These are phyloP conservation scores for Neosilurus hyrtlii DNA, from an alignment of 2,797 vertebrate genomes.

Conservation along the genomic window DNA sequence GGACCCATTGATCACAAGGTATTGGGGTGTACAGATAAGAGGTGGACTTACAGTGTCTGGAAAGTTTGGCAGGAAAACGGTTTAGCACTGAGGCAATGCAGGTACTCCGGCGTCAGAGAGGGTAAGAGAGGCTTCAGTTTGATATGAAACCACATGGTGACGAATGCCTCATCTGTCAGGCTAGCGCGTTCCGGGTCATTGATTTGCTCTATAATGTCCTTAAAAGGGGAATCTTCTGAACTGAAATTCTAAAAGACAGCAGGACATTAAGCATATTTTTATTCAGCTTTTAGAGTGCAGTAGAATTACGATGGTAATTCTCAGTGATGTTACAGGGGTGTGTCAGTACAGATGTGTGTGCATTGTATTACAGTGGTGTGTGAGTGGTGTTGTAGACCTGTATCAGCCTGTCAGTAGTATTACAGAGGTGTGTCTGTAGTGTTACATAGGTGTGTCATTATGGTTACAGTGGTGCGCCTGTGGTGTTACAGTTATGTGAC, in stretches of 20 bases:
- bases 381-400: not conserved
- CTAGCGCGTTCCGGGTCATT: not conserved
- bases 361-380: not conserved
- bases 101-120: slow-evolving; percentile 54
- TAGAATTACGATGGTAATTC: too few relatives aligned
- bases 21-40: not conserved
- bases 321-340: not conserved
- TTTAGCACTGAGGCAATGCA: slow-evolving; percentile 74
- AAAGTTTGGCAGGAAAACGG: slow-evolving; percentile 73
- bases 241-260: slow-evolving; percentile 15
- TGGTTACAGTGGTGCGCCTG: not conserved
- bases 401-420: not conserved
- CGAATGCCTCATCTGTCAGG: slow-evolving; percentile 66
- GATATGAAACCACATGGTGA: slow-evolving; percentile 71
- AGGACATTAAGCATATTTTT: not conserved
- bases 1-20: not conserved
- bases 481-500: not conserved
- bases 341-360: not conserved
- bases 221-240: slow-evolving; percentile 27
- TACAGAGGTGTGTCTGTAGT: not conserved
- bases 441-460: not conserved
- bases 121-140: slow-evolving; percentile 70
- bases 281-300: not conserved
- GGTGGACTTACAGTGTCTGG: slow-evolving; percentile 57
- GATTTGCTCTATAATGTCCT: not conserved